These are phyloP conservation scores for Anastrepha ludens DNA, from an alignment of 1,140 invertebrate genomes.

Conservation along the genomic window DNA sequence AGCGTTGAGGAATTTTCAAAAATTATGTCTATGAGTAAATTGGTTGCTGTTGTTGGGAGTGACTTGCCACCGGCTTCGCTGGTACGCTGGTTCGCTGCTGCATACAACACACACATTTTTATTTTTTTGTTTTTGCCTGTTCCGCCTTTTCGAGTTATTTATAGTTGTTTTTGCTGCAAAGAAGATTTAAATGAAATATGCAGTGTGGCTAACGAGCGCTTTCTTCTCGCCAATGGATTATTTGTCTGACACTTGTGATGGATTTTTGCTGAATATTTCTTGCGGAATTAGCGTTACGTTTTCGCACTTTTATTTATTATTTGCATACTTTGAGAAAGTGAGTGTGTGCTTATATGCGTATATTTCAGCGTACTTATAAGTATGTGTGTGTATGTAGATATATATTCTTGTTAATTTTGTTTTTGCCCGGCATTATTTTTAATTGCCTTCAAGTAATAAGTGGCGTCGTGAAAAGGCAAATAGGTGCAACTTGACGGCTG, in stretches of 20 bases:
- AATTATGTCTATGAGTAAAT: conserved; percentile 25
- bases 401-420: too few relatives aligned
- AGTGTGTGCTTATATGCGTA: too few relatives aligned
- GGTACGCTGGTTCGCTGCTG: not conserved
- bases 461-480: too few relatives aligned
- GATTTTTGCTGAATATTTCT: not conserved
- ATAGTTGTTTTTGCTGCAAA: not conserved
- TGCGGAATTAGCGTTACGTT: not conserved
- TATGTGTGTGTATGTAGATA: too few relatives aligned
- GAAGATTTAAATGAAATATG: conserved; percentile 40
- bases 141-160: not conserved
- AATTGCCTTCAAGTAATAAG: too few relatives aligned
- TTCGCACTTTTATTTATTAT: not conserved
- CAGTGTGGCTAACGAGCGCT: conserved; percentile 10
- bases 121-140: not conserved
- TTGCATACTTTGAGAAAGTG: not conserved
- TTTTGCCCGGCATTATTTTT: too few relatives aligned
- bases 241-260: conserved; percentile 1
- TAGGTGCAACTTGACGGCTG: too few relatives aligned
- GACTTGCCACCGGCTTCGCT: not conserved
- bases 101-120: not conserved
- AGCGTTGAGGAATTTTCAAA: conserved; percentile 31
- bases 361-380: too few relatives aligned
- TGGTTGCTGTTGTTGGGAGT: not conserved
- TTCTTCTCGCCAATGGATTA: conserved; percentile 25